Percentiles rank a stretch among this genome's conserved stretches.
Evolutionary conservation across 2,888 invertebrate genomes (phyloP).

Genomic region (Himalopsyche anomala): DNA sequence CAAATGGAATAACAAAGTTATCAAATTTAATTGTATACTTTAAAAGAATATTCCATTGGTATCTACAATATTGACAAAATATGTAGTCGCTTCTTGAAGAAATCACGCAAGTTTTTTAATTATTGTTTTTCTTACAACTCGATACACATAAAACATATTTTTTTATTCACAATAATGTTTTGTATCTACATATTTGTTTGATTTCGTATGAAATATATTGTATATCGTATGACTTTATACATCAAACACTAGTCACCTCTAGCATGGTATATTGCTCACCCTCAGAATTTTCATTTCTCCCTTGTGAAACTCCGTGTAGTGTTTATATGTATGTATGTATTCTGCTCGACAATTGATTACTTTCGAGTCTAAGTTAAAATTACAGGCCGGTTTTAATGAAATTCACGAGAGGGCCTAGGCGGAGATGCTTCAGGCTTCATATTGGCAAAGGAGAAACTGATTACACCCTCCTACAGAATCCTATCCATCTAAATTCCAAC

Average conservation of each 20-base stretch:
- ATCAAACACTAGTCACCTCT: constrained; percentile 17
- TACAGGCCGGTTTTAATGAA: constrained; percentile 42
- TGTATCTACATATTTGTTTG: no score
- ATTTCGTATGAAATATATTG: no score
- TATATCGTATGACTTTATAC: neutral
- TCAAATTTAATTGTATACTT: no score
- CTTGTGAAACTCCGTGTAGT: neutral
- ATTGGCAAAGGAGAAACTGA: constrained; percentile 35
- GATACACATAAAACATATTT: no score
- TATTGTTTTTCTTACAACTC: no score
- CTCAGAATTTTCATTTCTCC: constrained; percentile 10
- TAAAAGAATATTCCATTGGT: no score
- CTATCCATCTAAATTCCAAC: constrained; percentile 17
- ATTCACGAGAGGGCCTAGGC: neutral
- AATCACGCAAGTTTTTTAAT: no score
- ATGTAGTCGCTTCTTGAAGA: no score
- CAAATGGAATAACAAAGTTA: no score
- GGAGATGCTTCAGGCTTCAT: constrained; percentile 38
- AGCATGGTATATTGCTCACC: neutral
- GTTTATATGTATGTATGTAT: neutral
- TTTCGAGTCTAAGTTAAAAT: constrained; percentile 40
- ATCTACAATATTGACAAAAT: no score
- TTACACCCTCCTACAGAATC: neutral
- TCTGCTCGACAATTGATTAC: constrained; percentile 31
- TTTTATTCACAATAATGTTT: no score